Base-by-base conservation (phyloP, 2,888 invertebrate species). In the Anthrax anthrax region DNA sequence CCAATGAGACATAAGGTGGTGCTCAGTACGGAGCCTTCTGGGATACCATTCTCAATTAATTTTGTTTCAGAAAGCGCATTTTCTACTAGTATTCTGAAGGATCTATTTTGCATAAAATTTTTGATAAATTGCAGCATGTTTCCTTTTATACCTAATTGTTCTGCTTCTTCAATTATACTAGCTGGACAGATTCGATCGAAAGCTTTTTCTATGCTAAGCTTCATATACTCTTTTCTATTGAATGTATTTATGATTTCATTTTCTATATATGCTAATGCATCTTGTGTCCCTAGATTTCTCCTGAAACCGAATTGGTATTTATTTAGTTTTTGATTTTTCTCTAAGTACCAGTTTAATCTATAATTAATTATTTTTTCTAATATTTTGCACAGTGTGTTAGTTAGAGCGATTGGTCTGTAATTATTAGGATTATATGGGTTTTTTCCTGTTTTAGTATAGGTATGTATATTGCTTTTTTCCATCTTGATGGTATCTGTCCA, bases 351-450 rank as follows among this genome's bases (percentile, higher is more conserved):
- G 10, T 10, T 6, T 12, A 46, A 13, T 29, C 46, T 18, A 16
- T 42, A 37, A 17, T 37, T 46, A 17, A 46, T 41, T 23, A 46
- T 46, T 19, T 34, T 36, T 46, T 46, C 41, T 3, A 46, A 14
- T 16, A 37, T 10, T 13, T 46, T 46, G 27, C 41, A 41, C 13
- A 37, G 27, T 37, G 23, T 19, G 23, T 40, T 40, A 12, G 46
- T 46, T 4, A 46, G 36, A 2, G 46, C 23, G 13, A 46, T 41
- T 12, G 37, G 46, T 37, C 46, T 34, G 10, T 41, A 46, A 16
- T n/a, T 41, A 8, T 23, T 23, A 6, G 23, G 23, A 6, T 4
- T 6, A 8, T 4, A 6, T 6, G 23, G 23, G 8, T 23, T 8
- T 23, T 23, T 23, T 8, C 5, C 8, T 23, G 23, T 23, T 23